Conservation (phyloP, 2,113 vertebrate genomes). For the Thunnus maccoyii region DNA sequence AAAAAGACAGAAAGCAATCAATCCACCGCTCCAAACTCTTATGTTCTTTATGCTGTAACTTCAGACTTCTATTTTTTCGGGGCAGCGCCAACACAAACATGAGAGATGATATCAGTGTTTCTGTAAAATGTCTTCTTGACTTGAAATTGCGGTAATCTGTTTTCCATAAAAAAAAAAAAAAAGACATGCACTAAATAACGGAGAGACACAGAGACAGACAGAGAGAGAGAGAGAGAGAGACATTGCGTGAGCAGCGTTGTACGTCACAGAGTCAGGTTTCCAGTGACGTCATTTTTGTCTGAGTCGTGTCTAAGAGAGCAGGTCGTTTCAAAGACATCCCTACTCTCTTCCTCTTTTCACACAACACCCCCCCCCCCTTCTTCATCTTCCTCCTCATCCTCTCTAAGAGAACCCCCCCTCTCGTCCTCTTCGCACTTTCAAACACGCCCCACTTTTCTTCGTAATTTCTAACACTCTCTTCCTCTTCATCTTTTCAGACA, state of each 20-base stretch:
- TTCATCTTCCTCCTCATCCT: neutral
- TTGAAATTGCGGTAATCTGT: constrained; percentile 5
- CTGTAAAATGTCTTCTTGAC: constrained; percentile 7
- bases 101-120: constrained; percentile 17
- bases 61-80: neutral
- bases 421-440: neutral
- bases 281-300: constrained; percentile 68
- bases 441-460: neutral
- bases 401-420: neutral
- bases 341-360: neutral
- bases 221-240: neutral
- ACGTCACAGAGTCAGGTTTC: constrained; percentile 69
- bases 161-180: neutral
- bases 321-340: constrained; percentile 81
- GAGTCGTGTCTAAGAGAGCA: constrained; percentile 68
- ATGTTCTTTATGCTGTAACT: constrained; percentile 7
- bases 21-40: neutral
- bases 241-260: constrained; percentile 7
- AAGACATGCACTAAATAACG: neutral
- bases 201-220: neutral
- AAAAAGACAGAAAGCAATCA: neutral
- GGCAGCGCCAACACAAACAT: neutral
- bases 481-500: neutral
- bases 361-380: neutral
- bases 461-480: constrained; percentile 9